Evolutionary conservation across 2,888 invertebrate species (phyloP).

Genomic region (Anaspis maculata): DNA sequence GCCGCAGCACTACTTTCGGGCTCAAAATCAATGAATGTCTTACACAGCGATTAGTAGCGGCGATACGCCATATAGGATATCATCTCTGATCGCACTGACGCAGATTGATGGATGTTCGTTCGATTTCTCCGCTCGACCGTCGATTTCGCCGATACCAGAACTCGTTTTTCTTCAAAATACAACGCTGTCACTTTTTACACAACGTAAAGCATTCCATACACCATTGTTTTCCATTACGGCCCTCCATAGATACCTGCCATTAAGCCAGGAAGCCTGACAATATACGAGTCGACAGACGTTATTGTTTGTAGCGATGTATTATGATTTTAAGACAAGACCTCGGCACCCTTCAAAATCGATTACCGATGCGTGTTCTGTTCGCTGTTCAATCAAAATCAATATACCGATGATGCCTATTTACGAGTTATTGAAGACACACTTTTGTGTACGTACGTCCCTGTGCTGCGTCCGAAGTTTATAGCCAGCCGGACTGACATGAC

Average conservation of each 20-base stretch:
- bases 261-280: slow-evolving; percentile 8
- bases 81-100: slow-evolving; percentile 32
- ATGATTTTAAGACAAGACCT: too few relatives aligned
- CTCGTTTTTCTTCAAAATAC: slow-evolving; percentile 15
- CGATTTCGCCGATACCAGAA: slow-evolving; percentile 15
- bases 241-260: slow-evolving; percentile 8
- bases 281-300: too few relatives aligned
- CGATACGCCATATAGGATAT: slow-evolving; percentile 35
- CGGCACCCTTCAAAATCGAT: too few relatives aligned
- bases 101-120: slow-evolving; percentile 32
- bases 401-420: too few relatives aligned
- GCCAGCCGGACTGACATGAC: too few relatives aligned
- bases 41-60: slow-evolving; percentile 31
- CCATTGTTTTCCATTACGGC: slow-evolving; percentile 15
- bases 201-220: slow-evolving; percentile 12
- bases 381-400: too few relatives aligned
- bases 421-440: too few relatives aligned
- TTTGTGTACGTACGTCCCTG: too few relatives aligned
- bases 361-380: too few relatives aligned
- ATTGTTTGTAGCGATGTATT: too few relatives aligned
- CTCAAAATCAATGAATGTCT: slow-evolving; percentile 34
- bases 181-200: slow-evolving; percentile 18
- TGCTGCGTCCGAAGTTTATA: too few relatives aligned
- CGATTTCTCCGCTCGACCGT: slow-evolving; percentile 20
- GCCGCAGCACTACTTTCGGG: too few relatives aligned